phyloP scores from a whole-genome alignment of 2,113 vertebrate species.

The Tenebrosternarchus preto region DNA sequence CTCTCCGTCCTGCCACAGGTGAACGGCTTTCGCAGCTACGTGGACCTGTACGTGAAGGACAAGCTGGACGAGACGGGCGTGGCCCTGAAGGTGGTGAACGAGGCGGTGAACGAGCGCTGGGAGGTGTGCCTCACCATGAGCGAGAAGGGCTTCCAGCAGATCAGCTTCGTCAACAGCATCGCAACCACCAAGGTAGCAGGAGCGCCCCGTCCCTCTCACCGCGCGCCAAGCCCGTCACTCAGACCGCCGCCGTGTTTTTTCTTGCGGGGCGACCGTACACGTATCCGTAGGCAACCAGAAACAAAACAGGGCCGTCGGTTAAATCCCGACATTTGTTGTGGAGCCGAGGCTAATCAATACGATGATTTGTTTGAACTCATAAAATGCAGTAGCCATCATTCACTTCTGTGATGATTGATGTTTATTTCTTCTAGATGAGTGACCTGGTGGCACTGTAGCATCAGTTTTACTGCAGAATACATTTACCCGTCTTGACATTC shows the following conservation, averaged over 20 bases:
- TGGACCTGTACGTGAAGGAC: constrained; percentile 98
- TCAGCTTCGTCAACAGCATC: constrained; percentile 99
- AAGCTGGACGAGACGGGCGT: constrained; percentile 96
- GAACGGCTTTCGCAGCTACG: constrained; percentile 94
- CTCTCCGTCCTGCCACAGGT: constrained; percentile 73
- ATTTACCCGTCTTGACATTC: too few species aligned
- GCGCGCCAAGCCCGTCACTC: not conserved
- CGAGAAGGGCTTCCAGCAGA: constrained; percentile 97
- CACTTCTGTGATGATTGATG: too few species aligned
- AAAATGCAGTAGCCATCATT: too few species aligned
- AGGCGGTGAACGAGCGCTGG: constrained; percentile 93
- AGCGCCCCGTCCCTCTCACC: not conserved
- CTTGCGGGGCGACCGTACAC: not conserved
- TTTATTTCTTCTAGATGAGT: too few species aligned
- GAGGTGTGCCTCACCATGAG: constrained; percentile 97
- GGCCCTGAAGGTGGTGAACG: constrained; percentile 93
- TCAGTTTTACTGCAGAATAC: too few species aligned
- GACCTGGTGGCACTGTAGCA: too few species aligned
- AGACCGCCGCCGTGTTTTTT: too few species aligned
- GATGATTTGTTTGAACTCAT: not conserved
- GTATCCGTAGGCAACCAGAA: not conserved
- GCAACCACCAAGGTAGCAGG: constrained; percentile 94
- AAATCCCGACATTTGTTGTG: not conserved
- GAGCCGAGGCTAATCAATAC: not conserved
- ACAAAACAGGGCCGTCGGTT: not conserved